Evolutionary conservation across 1,140 invertebrate species (phyloP).

Genomic region (Bilobella aurantiaca): DNA sequence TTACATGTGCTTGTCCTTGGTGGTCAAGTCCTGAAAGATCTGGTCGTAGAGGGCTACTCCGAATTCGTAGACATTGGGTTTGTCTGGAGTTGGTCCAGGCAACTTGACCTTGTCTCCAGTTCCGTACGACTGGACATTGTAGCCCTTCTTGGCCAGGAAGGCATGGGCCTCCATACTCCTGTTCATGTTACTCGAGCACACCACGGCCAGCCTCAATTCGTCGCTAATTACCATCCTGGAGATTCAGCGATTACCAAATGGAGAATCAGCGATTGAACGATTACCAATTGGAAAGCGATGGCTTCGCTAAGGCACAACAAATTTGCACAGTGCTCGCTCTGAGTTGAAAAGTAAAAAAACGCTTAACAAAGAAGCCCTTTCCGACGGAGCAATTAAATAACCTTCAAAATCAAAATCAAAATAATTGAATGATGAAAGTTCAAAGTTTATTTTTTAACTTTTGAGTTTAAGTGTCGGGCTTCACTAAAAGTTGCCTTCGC

Average conservation of each 20-base stretch:
- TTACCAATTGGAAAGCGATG: too few relatives aligned
- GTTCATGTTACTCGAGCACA: slow-evolving; percentile 99
- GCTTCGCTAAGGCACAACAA: too few relatives aligned
- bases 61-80: slow-evolving; percentile 98
- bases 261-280: too few relatives aligned
- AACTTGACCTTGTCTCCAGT: slow-evolving; percentile 91
- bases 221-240: slow-evolving; percentile 9
- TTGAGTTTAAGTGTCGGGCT: too few relatives aligned
- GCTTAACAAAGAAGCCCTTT: too few relatives aligned
- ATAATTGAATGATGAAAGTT: too few relatives aligned
- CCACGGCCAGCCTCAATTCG: slow-evolving; percentile 71
- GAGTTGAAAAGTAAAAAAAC: too few relatives aligned
- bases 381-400: too few relatives aligned
- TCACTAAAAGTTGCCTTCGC: too few relatives aligned
- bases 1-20: slow-evolving; percentile 79
- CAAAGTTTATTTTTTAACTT: too few relatives aligned
- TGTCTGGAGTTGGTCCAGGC: slow-evolving; percentile 63
- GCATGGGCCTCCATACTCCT: slow-evolving; percentile 98
- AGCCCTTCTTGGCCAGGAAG: slow-evolving; percentile 92
- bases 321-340: too few relatives aligned
- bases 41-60: slow-evolving; percentile 81
- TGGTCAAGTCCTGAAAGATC: slow-evolving; percentile 88
- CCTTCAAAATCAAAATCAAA: too few relatives aligned
- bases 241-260: background rate
- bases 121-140: slow-evolving; percentile 90